A percentile compares a stretch with the other conserved stretches of the same genome.
These are phyloP conservation scores for Anguilla obscura DNA, from an alignment of 2,797 vertebrate species.

Conservation along the genomic window DNA sequence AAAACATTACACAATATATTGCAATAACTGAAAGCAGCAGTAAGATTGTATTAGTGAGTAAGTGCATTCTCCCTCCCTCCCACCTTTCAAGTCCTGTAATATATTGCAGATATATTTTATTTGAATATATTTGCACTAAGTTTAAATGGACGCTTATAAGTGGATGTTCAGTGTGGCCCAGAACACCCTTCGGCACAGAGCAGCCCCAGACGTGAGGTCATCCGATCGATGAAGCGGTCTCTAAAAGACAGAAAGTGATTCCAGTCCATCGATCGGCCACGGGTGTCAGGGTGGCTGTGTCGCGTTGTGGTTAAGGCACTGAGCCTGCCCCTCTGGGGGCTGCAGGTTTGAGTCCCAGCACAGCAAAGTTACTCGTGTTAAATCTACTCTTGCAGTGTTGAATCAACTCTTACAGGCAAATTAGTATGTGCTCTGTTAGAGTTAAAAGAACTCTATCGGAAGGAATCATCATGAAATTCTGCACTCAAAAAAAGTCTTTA, in stretches of 20 bases:
- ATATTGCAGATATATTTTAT: neutral
- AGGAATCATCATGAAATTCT: no score
- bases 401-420: neutral
- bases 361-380: neutral
- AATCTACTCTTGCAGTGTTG: neutral
- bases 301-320: neutral
- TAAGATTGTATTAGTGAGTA: no score
- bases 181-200: neutral
- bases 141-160: neutral
- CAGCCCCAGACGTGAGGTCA: neutral
- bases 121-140: neutral
- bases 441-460: no score
- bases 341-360: neutral
- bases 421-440: neutral
- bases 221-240: neutral
- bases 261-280: slow-evolving; percentile 24
- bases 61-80: no score
- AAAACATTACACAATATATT: neutral
- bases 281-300: neutral
- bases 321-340: neutral
- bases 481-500: no score
- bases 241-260: slow-evolving; percentile 3
- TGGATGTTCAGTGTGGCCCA: neutral
- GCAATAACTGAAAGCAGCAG: neutral
- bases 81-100: neutral